Base-by-base conservation (phyloP, 2,888 invertebrate genomes). In the Eueremaeus valkanovi region DNA sequence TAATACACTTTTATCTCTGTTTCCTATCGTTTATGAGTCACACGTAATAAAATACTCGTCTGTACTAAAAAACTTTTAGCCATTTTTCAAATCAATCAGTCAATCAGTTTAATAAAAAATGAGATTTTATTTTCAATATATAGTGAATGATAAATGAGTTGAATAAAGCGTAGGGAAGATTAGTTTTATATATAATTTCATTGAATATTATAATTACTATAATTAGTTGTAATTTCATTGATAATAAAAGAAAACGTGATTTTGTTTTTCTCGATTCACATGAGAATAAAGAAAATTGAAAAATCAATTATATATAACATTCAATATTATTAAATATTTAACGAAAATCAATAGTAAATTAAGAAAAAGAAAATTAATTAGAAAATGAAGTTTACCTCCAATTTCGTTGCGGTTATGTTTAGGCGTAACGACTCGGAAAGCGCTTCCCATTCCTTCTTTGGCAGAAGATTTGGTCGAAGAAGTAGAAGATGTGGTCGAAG, bases 381-480 rank as follows among this genome's bases (percentile, higher is more conserved):
- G 40, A 11, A 40, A 40, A 40, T 40, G 11, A 40, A 40, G 8
- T 29, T 31, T 58, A 58, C 55, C 55, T 73, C 55, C 73, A 21
- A 55, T 55, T 73, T 73, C 51, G 36, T 18, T 51, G 55, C 58
- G 58, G 29, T 73, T 72, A 24, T 55, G 76, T 73, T 79, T 80
- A 0, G 80, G 80, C 45, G 80, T 80, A 75, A 80, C 80, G 42
- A 79, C 79, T 42, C 79, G 63, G 66, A 79, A 79, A 42, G 79
- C 79, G 74, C 78, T 79, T 33, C 79, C 79, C 74, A 79, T 76
- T 45, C 76, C 76, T 21, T 75, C 73, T 55, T 13, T 18, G 36
- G 68, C 73, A 24, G 36, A 51, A 9, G 33, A 21, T 11, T 73
- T 58, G 8, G 58, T 40, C 29, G 55, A 33, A 13, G 58, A 58